Percentiles rank a stretch among this genome's conserved stretches.
These are phyloP conservation scores for Pogoniulus pusillus DNA, from an alignment of 2,797 vertebrate species.

Conservation along the genomic window DNA sequence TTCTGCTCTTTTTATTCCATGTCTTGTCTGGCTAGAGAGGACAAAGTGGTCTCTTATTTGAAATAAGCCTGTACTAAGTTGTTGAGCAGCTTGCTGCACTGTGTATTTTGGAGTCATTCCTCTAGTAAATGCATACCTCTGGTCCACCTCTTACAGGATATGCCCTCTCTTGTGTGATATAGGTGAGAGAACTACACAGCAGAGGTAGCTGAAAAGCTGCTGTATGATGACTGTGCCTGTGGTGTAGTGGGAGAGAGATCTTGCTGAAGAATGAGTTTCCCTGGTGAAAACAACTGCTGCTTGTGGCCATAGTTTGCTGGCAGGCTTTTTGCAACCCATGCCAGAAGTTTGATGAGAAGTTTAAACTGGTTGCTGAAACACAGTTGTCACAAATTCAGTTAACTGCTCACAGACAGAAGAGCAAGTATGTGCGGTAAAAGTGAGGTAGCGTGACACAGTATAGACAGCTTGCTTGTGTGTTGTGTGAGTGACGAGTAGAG, in stretches of 20 bases:
- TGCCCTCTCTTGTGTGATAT: background rate
- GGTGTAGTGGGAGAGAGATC: background rate
- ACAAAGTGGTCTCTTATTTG: conserved; percentile 39
- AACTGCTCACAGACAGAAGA: conserved; percentile 41
- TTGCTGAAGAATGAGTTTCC: background rate
- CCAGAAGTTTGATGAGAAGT: conserved; percentile 38
- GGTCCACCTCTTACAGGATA: background rate
- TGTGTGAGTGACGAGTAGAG: background rate
- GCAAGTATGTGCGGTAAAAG: conserved; percentile 1
- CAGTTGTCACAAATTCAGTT: conserved; percentile 38
- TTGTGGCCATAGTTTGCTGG: conserved; percentile 43
- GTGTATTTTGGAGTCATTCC: conserved; percentile 58
- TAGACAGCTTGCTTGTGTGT: background rate
- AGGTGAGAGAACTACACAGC: background rate
- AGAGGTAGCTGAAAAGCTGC: conserved; percentile 26
- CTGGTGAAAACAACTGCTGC: conserved; percentile 18
- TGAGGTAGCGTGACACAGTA: background rate
- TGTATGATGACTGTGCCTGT: background rate
- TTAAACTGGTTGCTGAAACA: conserved; percentile 40
- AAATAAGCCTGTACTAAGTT: background rate
- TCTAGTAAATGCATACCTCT: conserved; percentile 22
- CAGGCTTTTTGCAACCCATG: conserved; percentile 20
- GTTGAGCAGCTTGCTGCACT: background rate
- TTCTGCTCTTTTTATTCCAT: conserved; percentile 21
- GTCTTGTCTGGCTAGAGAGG: background rate